These are phyloP conservation scores for Vesta saturnalis DNA, from an alignment of 2,888 invertebrate genomes.

Conservation along the genomic window DNA sequence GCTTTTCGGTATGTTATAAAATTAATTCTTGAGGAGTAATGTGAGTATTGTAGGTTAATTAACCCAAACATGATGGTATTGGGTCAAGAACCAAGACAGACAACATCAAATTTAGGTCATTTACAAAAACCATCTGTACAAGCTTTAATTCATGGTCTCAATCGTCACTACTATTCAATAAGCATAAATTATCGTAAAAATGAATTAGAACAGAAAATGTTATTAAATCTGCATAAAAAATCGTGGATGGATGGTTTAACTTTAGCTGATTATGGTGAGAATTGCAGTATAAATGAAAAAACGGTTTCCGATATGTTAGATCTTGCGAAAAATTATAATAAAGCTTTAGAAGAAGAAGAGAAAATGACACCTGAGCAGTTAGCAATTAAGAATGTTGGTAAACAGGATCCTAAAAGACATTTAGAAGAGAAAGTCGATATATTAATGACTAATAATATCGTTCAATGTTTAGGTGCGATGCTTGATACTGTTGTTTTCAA, in stretches of 20 bases:
- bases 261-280: constrained; percentile 90
- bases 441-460: constrained; percentile 96
- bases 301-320: constrained; percentile 97
- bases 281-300: constrained; percentile 92
- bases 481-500: constrained; percentile 92
- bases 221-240: constrained; percentile 97
- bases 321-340: constrained; percentile 91
- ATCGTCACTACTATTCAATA: constrained; percentile 99
- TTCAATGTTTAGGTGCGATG: constrained; percentile 97
- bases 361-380: constrained; percentile 99
- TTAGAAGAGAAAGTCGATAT: constrained; percentile 98
- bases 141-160: constrained; percentile 98
- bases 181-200: constrained; percentile 99
- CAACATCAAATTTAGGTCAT: constrained; percentile 98
- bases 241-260: constrained; percentile 98
- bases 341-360: constrained; percentile 97
- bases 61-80: constrained; percentile 99
- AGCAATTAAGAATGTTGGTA: constrained; percentile 99
- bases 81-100: constrained; percentile 98
- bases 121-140: constrained; percentile 99
- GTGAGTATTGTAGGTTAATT: constrained; percentile 80
- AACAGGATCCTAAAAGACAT: constrained; percentile 98
- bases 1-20: constrained; percentile 74
- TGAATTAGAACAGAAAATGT: constrained; percentile 99
- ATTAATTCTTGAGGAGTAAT: too few species aligned